phyloP scores from a whole-genome alignment of 2,113 vertebrate genomes.

The Dicentrarchus labrax region DNA sequence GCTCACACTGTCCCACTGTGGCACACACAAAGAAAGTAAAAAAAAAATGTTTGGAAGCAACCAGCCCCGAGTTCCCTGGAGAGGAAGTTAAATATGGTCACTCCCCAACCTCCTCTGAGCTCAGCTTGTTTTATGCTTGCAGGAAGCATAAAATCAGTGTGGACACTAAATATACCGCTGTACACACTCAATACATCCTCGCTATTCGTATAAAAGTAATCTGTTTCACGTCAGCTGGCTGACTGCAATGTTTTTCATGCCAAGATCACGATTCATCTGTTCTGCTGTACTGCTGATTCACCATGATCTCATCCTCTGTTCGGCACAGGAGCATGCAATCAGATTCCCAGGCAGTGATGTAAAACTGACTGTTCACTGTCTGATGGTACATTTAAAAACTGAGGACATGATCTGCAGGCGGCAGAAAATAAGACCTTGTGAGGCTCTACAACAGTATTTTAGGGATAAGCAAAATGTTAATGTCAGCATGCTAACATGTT shows the following conservation, averaged over 20 bases:
- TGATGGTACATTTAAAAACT: conserved; percentile 23
- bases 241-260: conserved; percentile 32
- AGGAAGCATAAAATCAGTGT: conserved; percentile 2
- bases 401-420: conserved; percentile 8
- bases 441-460: background rate
- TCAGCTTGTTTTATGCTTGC: background rate
- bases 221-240: conserved; percentile 40
- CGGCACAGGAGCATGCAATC: conserved; percentile 26
- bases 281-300: conserved; percentile 35
- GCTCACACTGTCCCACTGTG: conserved; percentile 1
- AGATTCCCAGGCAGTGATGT: conserved; percentile 8
- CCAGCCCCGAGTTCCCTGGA: background rate
- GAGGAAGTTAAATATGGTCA: background rate
- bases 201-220: conserved; percentile 8
- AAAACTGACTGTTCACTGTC: conserved; percentile 27
- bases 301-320: conserved; percentile 31
- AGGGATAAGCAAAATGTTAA: background rate
- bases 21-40: too few species aligned
- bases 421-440: background rate
- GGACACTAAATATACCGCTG: background rate
- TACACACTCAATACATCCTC: conserved; percentile 1
- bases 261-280: conserved; percentile 21
- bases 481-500: background rate
- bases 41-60: background rate
- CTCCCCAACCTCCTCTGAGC: background rate